Evolutionary conservation across 1,140 invertebrate genomes (phyloP).

Genomic region (Drosophila tristis): DNA sequence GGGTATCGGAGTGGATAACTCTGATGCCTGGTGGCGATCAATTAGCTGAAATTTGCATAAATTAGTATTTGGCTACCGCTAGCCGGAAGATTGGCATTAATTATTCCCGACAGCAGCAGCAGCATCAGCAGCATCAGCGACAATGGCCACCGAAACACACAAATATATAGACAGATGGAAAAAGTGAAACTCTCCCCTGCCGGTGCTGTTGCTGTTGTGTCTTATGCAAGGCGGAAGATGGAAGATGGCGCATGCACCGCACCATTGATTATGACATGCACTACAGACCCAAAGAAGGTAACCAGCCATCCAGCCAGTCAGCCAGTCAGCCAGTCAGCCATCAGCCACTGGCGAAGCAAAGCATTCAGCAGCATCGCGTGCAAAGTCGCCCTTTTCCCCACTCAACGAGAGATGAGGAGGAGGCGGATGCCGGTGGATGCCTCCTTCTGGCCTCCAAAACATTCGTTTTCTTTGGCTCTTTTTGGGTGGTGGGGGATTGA

Average conservation of each 20-base stretch:
- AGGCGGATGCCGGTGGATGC: too few species aligned
- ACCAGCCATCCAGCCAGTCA: not conserved
- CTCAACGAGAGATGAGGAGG: constrained; percentile 16
- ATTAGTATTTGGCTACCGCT: constrained; percentile 60
- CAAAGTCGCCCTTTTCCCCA: constrained; percentile 66
- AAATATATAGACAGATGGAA: constrained; percentile 20
- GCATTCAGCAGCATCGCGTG: constrained; percentile 46
- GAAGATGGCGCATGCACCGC: constrained; percentile 57
- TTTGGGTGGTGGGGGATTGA: constrained; percentile 1
- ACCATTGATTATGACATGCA: constrained; percentile 73
- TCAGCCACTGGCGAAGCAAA: not conserved
- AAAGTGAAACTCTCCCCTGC: constrained; percentile 66
- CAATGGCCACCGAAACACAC: constrained; percentile 1
- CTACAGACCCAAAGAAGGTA: constrained; percentile 70
- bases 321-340: not conserved
- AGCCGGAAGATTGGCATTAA: constrained; percentile 59
- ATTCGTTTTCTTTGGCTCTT: constrained; percentile 40
- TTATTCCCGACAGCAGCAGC: constrained; percentile 61
- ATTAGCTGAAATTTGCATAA: constrained; percentile 72
- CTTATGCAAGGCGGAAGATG: constrained; percentile 80
- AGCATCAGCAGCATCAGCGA: constrained; percentile 46
- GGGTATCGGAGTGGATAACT: constrained; percentile 20
- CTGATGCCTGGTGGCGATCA: constrained; percentile 26
- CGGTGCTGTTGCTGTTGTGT: not conserved
- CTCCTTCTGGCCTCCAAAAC: constrained; percentile 1